These are phyloP conservation scores for Hydractinia echinata DNA, from an alignment of 30 jellyfish, hydroid and myxozoan genomes.

Conservation along the genomic window DNA sequence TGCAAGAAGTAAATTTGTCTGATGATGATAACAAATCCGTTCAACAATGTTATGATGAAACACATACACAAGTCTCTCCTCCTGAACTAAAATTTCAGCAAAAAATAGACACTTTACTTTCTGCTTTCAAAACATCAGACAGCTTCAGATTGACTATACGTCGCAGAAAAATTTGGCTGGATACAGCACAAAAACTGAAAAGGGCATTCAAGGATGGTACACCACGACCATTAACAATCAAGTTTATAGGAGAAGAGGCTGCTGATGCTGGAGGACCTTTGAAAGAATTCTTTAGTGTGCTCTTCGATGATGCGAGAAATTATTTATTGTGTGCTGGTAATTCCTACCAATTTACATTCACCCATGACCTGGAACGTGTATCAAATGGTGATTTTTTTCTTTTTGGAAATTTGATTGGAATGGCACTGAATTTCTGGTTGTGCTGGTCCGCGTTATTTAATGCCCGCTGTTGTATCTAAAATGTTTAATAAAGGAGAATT, in stretches of 20 bases:
- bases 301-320: conserved; percentile 28
- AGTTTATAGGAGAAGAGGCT: conserved; percentile 39
- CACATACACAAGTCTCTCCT: no score
- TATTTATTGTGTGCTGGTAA: conserved; percentile 22
- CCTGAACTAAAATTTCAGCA: no score
- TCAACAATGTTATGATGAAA: no score
- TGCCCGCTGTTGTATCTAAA: conserved; percentile 31
- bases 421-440: conserved; percentile 31
- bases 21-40: no score
- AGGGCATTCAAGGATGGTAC: conserved; percentile 6
- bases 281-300: conserved; percentile 16
- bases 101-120: no score
- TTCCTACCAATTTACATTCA: conserved; percentile 8
- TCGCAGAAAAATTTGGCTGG: conserved; percentile 31
- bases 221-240: conserved; percentile 30
- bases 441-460: conserved; percentile 41
- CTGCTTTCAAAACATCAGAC: no score
- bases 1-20: no score
- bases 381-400: conserved; percentile 13
- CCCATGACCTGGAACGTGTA: conserved; percentile 18
- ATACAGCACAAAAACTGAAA: conserved; percentile 23
- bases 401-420: conserved; percentile 26
- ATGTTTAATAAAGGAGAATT: conserved; percentile 10
- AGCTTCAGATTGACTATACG: no score
- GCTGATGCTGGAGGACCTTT: conserved; percentile 35